Evolutionary conservation across 1,140 invertebrate species (phyloP), one percentile per base, ranked within the genome.

Genomic region (Cecropterus lyciades): DNA sequence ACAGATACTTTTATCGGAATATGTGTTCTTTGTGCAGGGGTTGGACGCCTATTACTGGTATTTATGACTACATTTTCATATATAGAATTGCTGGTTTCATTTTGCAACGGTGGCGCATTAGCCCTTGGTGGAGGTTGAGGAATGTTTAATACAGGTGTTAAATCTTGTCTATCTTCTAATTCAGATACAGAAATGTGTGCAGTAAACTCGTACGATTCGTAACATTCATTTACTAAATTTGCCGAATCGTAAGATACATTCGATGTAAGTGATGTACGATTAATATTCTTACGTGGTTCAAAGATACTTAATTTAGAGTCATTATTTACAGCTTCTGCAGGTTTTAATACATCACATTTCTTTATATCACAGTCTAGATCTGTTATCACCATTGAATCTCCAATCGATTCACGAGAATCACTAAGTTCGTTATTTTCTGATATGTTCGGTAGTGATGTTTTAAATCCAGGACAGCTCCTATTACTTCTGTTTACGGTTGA

Each of bases 361-460:
- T 65, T 75, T 20, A 69, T 81, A 70, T 76, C 72, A 73, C 20
- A 70, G 33, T 79, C 73, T 42, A 70, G 30, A 66, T 82, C 71
- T 17, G 65, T 73, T 67, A 52, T 75, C 9, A 78, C 13, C 13
- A 78, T 72, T 59, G 74, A 75, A 24, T 80, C 80, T 17, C 68
- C 45, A 15, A 80, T 59, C 24, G 81, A 84, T 68, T 87, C 83
- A 51, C 67, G 71, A 17, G 85, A 87, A 79, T 87, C 89, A 69
- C 79, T 84, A 13, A 86, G 67, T 77, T 92, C 89, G 51, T 84
- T 87, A 52, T 92, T 89, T 78, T 92, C 89, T 1, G 86, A 85
- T 70, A 92, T 92, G 72, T 92, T 92, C 46, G 88, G 89, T 55
- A 92, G 67, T 15, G 89, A 92, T 14, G 80, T 90, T 80, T 92